Percentiles rank a stretch among this genome's conserved stretches.
phyloP scores from a whole-genome alignment of 2,113 vertebrate genomes.

The human (Homo sapiens) region GRCh38 chr2:196018001-196018500 shows the following conservation, averaged over 20 bases:
- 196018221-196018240: background rate
- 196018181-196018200: background rate
- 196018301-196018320: background rate
- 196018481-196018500: background rate
- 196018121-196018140: background rate
- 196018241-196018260: background rate
- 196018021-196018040: background rate
- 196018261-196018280: background rate
- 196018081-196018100: background rate
- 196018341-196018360: background rate
- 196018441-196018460: background rate
- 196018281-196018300: background rate
- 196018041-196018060: background rate
- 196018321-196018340: background rate
- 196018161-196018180: background rate
- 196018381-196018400: background rate
- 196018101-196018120: background rate
- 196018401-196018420: background rate
- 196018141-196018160: background rate
- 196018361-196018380: background rate
- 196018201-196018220: background rate
- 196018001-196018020: background rate
- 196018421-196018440: background rate
- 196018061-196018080: background rate
- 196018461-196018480: background rate